A percentile compares a stretch with the other conserved stretches of the same genome.
These are phyloP conservation scores for Synergus gifuensis DNA, from an alignment of 2,888 invertebrate genomes.

Conservation along the genomic window DNA sequence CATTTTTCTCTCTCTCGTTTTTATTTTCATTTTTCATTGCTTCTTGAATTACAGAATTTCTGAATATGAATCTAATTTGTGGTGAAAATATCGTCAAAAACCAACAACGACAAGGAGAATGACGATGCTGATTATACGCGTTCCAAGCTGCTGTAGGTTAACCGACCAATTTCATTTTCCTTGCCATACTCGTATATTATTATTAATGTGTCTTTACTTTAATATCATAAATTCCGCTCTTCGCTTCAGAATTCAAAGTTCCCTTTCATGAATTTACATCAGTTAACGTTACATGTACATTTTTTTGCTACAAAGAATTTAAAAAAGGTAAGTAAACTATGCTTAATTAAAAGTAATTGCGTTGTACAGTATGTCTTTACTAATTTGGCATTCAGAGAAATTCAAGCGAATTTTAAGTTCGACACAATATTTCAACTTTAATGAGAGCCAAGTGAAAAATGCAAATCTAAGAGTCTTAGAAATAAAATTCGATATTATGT, in stretches of 20 bases:
- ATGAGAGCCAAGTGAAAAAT: background rate
- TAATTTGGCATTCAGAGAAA: background rate
- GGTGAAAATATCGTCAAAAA: background rate
- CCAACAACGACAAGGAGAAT: background rate
- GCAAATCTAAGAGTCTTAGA: background rate
- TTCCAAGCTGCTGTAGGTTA: background rate
- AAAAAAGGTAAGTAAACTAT: no score
- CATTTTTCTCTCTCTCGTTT: no score
- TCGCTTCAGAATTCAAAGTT: background rate
- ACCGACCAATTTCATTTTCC: constrained; percentile 8
- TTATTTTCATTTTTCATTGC: no score
- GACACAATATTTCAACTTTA: background rate
- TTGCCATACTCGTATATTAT: background rate
- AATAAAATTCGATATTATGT: background rate
- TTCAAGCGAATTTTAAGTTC: background rate
- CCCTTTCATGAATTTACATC: background rate
- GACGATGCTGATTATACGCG: background rate
- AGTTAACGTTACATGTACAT: background rate
- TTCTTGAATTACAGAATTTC: no score
- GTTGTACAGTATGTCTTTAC: background rate
- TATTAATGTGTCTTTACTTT: constrained; percentile 5
- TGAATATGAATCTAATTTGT: no score
- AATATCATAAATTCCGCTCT: constrained; percentile 19
- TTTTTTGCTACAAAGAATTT: background rate
- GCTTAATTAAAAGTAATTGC: background rate